phyloP scores from a whole-genome alignment of 1,140 invertebrate genomes.

The Choristoneura fumiferana region DNA sequence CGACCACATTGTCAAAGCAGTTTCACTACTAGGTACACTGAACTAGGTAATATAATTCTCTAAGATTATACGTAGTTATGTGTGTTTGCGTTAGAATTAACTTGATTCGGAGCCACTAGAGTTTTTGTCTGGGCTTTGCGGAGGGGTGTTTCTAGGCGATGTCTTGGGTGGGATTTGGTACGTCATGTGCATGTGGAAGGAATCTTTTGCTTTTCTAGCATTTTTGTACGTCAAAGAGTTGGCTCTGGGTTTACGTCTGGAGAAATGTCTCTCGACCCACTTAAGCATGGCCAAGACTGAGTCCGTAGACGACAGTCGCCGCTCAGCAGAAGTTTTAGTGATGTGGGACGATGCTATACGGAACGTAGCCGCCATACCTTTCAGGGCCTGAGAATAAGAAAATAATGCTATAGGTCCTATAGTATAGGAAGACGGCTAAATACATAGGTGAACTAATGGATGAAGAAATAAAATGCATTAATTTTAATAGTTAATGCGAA shows the following conservation, averaged over 20 bases:
- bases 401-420: not conserved
- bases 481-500: no score
- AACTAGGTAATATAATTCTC: no score
- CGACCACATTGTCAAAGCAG: no score
- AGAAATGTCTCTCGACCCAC: slow-evolving; percentile 92
- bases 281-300: slow-evolving; percentile 93
- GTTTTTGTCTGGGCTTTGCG: slow-evolving; percentile 48
- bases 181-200: slow-evolving; percentile 87
- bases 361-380: slow-evolving; percentile 95
- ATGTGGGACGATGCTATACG: slow-evolving; percentile 90
- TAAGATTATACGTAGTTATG: slow-evolving; percentile 2
- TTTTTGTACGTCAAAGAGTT: slow-evolving; percentile 80
- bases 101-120: slow-evolving; percentile 52
- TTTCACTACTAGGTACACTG: no score
- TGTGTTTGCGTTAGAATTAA: slow-evolving; percentile 39
- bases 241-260: slow-evolving; percentile 84
- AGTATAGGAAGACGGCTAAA: no score
- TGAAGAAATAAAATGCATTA: no score
- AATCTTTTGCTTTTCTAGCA: slow-evolving; percentile 78
- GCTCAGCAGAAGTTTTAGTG: slow-evolving; percentile 91
- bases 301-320: slow-evolving; percentile 91
- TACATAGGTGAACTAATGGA: no score
- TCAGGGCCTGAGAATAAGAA: slow-evolving; percentile 81
- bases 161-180: slow-evolving; percentile 66
- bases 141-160: slow-evolving; percentile 52